Evolutionary conservation across 2,888 invertebrate genomes (phyloP).

Genomic region (Yponomeuta plumbellus): DNA sequence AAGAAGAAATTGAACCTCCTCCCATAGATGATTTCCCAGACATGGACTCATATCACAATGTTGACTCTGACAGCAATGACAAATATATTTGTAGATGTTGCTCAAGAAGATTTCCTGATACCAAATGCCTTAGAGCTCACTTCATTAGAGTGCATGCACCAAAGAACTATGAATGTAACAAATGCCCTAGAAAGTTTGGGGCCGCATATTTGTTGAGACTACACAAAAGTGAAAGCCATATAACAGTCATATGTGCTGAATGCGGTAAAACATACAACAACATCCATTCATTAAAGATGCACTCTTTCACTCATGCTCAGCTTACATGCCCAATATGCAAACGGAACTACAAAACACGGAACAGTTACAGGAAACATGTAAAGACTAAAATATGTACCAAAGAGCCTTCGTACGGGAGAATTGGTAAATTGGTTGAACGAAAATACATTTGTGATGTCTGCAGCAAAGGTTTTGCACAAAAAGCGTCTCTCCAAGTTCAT

Average conservation of each 20-base stretch:
- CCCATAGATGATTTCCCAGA: neutral
- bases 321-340: slow-evolving; percentile 36
- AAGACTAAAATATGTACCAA: slow-evolving; percentile 28
- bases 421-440: slow-evolving; percentile 25
- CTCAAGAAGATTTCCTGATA: slow-evolving; percentile 26
- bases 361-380: slow-evolving; percentile 33
- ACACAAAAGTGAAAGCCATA: slow-evolving; percentile 32
- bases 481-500: slow-evolving; percentile 33
- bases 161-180: slow-evolving; percentile 32
- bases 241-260: slow-evolving; percentile 29
- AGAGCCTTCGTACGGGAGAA: slow-evolving; percentile 15
- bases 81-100: slow-evolving; percentile 30
- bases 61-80: neutral
- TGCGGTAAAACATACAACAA: slow-evolving; percentile 38
- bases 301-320: slow-evolving; percentile 31
- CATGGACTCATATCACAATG: neutral
- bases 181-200: slow-evolving; percentile 34
- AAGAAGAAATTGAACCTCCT: slow-evolving; percentile 10
- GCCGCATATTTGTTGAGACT: slow-evolving; percentile 26
- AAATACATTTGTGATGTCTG: slow-evolving; percentile 35
- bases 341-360: slow-evolving; percentile 33
- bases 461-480: slow-evolving; percentile 33
- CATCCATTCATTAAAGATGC: slow-evolving; percentile 29
- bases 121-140: slow-evolving; percentile 31
- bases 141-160: slow-evolving; percentile 35